A percentile compares a stretch with the other conserved stretches of the same genome.
Evolutionary conservation across 2,797 vertebrate species (phyloP).

Genomic region (Dipus sagitta): DNA sequence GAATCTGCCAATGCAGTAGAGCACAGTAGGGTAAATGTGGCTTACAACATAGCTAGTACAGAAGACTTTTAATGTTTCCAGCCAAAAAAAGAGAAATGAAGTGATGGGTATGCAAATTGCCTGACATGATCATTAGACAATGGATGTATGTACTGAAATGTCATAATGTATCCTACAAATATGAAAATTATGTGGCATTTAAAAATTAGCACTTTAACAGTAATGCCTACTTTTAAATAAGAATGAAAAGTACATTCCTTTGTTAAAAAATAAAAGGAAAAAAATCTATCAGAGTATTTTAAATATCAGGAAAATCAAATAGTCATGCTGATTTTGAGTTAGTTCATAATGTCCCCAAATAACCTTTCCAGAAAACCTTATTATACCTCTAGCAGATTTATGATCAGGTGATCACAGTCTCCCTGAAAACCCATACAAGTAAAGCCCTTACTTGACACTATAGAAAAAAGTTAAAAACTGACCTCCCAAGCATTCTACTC

Average conservation of each 20-base stretch:
- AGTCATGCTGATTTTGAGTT: conserved; percentile 35
- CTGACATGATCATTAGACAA: not conserved
- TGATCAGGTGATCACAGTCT: conserved; percentile 54
- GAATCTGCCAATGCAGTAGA: not conserved
- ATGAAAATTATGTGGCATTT: not conserved
- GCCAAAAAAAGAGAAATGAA: not conserved
- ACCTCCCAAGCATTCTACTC: conserved; percentile 33
- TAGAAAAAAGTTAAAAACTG: conserved; percentile 58
- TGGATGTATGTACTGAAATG: not conserved
- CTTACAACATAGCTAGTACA: not conserved
- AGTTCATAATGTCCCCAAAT: not conserved
- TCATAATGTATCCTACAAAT: not conserved
- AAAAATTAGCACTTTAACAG: not conserved
- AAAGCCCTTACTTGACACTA: conserved; percentile 58
- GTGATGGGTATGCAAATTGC: not conserved
- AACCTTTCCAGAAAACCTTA: not conserved
- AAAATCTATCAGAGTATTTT: conserved; percentile 36
- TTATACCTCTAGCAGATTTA: conserved; percentile 38
- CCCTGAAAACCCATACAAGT: conserved; percentile 43
- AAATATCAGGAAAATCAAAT: conserved; percentile 54
- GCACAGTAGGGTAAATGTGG: too few relatives aligned
- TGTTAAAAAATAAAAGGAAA: not conserved
- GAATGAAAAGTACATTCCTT: not conserved
- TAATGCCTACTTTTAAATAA: conserved; percentile 20
- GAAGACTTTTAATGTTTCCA: not conserved